Conservation (phyloP, 2,797 vertebrate genomes). For the Micrastur ruficollis region DNA sequence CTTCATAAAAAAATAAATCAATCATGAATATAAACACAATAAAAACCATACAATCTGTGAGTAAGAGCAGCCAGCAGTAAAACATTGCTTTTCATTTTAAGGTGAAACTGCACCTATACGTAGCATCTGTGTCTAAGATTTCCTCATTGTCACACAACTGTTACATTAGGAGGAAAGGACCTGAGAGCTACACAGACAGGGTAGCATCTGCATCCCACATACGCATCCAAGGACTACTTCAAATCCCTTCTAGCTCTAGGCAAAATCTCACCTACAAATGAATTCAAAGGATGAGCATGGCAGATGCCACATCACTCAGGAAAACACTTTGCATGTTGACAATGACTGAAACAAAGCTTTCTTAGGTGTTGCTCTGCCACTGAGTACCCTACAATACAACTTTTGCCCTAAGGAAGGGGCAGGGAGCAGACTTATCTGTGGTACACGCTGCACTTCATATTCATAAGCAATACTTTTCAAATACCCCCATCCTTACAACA, state of each 20-base stretch:
- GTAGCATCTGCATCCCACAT: neutral
- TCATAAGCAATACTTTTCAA: neutral
- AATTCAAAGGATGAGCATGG: neutral
- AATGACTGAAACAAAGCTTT: neutral
- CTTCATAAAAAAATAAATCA: neutral
- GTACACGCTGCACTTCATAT: neutral
- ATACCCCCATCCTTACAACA: neutral
- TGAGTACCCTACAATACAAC: neutral
- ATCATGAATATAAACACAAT: neutral
- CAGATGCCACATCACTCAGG: neutral
- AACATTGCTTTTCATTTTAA: neutral
- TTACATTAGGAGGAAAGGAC: neutral
- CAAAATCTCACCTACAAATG: neutral
- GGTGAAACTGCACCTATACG: neutral
- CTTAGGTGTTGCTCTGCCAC: neutral
- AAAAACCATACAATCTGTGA: neutral
- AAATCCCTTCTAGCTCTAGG: neutral
- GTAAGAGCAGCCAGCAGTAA: neutral
- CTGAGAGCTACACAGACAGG: neutral
- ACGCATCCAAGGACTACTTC: neutral
- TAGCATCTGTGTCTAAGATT: neutral
- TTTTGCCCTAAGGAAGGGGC: neutral
- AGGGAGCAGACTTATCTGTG: neutral
- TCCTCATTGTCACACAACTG: neutral
- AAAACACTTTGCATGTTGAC: fast-evolving